Conservation (phyloP, 1,140 invertebrate genomes). For the Chrysoperla carnea region DNA sequence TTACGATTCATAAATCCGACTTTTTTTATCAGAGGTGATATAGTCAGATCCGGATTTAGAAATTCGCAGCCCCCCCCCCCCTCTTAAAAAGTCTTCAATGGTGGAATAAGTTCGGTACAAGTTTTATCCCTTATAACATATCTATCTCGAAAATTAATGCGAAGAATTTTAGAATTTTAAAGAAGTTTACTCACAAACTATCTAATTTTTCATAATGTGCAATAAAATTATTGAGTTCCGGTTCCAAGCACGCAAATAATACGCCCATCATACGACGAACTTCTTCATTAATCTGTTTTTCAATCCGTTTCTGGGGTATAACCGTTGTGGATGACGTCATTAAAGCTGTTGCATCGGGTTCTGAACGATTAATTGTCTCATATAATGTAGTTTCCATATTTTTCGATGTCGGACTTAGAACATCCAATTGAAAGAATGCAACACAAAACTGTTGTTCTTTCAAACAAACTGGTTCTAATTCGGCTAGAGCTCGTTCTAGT, state of each 20-base stretch:
- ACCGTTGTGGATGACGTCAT: constrained; percentile 17
- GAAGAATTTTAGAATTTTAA: no score
- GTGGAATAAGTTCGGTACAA: no score
- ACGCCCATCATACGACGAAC: constrained; percentile 70
- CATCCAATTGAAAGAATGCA: constrained; percentile 79
- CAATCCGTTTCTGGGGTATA: constrained; percentile 37
- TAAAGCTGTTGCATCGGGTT: constrained; percentile 2
- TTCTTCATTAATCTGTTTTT: constrained; percentile 57
- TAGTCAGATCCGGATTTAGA: no score
- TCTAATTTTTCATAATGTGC: constrained; percentile 72
- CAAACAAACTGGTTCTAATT: constrained; percentile 81
- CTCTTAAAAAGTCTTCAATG: no score
- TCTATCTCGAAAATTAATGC: no score
- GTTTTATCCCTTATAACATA: no score
- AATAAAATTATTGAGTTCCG: constrained; percentile 71
- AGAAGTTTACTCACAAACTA: constrained; percentile 50
- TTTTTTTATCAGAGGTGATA: no score
- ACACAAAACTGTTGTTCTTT: constrained; percentile 93
- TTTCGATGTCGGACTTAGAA: constrained; percentile 25
- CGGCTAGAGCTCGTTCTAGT: constrained; percentile 64
- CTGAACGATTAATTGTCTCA: constrained; percentile 2
- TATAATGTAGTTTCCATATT: constrained; percentile 36
- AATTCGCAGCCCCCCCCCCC: no score
- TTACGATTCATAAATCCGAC: no score
- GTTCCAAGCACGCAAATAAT: constrained; percentile 72